These are phyloP conservation scores for Pristis pectinata DNA, from an alignment of 2,797 vertebrate species.

Conservation along the genomic window DNA sequence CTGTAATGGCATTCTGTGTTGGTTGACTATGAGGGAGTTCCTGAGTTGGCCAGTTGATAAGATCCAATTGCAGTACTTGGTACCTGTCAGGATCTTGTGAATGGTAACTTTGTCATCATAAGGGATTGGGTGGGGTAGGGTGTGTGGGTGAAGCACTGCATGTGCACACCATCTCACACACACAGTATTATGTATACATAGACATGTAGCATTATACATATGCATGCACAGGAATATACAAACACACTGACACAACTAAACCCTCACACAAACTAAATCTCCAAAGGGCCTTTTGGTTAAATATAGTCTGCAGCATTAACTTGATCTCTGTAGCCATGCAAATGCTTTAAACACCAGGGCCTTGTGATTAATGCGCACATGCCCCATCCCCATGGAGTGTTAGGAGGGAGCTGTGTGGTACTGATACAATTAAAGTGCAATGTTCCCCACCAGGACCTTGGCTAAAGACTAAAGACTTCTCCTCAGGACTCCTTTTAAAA, in stretches of 20 bases:
- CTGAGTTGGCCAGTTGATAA: too few relatives aligned
- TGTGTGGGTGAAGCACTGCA: not conserved
- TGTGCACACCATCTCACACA: too few relatives aligned
- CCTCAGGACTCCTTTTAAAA: slow-evolving; percentile 31
- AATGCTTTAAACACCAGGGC: not conserved
- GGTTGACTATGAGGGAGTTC: not conserved
- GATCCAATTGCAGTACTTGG: too few relatives aligned
- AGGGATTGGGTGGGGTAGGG: not conserved
- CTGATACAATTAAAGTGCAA: slow-evolving; percentile 27
- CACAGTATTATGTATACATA: too few relatives aligned
- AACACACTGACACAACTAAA: too few relatives aligned
- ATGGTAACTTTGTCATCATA: too few relatives aligned
- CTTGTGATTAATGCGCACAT: slow-evolving; percentile 6
- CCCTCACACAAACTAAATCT: not conserved
- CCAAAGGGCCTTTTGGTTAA: not conserved
- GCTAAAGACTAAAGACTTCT: slow-evolving; percentile 27
- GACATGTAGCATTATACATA: too few relatives aligned
- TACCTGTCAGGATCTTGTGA: too few relatives aligned
- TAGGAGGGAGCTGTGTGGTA: not conserved
- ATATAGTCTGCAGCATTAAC: slow-evolving; percentile 23
- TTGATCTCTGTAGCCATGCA: not conserved
- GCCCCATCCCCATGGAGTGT: not conserved
- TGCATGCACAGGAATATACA: too few relatives aligned
- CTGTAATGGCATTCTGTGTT: not conserved
- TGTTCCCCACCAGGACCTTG: not conserved